A percentile compares a stretch with the other conserved stretches of the same genome.
Evolutionary conservation across 2,797 vertebrate genomes (phyloP).

Genomic region (Limnodromus scolopaceus): DNA sequence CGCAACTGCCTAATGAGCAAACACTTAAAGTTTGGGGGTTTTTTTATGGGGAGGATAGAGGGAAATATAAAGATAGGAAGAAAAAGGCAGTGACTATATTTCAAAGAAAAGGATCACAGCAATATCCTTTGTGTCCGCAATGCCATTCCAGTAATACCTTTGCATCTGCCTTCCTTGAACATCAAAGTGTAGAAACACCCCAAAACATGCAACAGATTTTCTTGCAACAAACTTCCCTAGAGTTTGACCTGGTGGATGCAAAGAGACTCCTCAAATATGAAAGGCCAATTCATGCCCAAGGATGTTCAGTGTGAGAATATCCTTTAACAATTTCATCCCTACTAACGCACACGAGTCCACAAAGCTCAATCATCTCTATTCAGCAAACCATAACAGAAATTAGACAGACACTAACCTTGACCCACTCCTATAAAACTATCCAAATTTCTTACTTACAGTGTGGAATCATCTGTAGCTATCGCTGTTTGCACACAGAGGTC

Average conservation of each 20-base stretch:
- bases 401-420: not conserved
- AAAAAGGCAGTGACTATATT: not conserved
- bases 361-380: not conserved
- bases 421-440: not conserved
- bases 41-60: not conserved
- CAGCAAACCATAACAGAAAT: not conserved
- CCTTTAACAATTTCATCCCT: not conserved
- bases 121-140: not conserved
- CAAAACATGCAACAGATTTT: not conserved
- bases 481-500: not conserved
- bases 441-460: not conserved
- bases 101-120: not conserved
- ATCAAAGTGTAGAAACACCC: not conserved
- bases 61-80: not conserved
- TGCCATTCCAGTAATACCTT: not conserved
- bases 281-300: not conserved
- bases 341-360: not conserved
- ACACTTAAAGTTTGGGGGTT: not conserved
- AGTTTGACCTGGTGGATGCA: not conserved
- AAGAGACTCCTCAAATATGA: not conserved
- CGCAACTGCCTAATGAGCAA: not conserved
- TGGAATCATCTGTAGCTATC: not conserved
- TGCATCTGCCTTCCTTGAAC: not conserved
- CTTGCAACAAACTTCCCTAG: not conserved
- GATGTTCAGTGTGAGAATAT: not conserved